These are phyloP conservation scores for Parauchenoglanis ngamensis DNA, from an alignment of 2,797 vertebrate species.

Conservation along the genomic window DNA sequence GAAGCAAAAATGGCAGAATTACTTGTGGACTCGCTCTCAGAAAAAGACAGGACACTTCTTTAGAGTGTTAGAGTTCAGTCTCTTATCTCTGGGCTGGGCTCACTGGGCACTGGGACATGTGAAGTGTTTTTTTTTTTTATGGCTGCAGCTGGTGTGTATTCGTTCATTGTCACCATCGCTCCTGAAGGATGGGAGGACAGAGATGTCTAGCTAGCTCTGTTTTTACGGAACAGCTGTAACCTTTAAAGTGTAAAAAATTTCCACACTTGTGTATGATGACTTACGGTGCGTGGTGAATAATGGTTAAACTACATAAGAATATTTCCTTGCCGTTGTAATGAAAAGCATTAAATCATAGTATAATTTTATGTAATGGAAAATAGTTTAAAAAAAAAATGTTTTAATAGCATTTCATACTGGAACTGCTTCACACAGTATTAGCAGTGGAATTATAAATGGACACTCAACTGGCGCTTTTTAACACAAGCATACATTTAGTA, in stretches of 20 bases:
- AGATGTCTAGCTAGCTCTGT: slow-evolving; percentile 25
- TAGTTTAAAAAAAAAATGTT: background rate
- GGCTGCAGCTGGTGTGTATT: slow-evolving; percentile 79
- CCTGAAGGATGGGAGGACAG: slow-evolving; percentile 40
- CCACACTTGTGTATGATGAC: background rate
- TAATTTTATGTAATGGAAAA: background rate
- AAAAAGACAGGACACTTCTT: slow-evolving; percentile 34
- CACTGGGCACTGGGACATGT: slow-evolving; percentile 72
- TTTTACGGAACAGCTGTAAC: slow-evolving; percentile 38
- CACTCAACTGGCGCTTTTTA: background rate
- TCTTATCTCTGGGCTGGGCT: slow-evolving; percentile 61
- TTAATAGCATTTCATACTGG: background rate
- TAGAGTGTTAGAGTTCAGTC: slow-evolving; percentile 20
- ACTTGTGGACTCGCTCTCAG: slow-evolving; percentile 20
- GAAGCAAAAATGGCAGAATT: slow-evolving; percentile 48
- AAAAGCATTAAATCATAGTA: background rate
- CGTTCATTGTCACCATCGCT: slow-evolving; percentile 76
- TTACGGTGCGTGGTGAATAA: background rate
- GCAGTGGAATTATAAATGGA: background rate
- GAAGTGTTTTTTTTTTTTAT: slow-evolving; percentile 80
- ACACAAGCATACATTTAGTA: background rate
- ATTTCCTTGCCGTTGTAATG: background rate
- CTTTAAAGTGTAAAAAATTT: background rate
- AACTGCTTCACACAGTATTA: background rate
- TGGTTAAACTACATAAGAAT: background rate